Conservation (phyloP, 2,113 vertebrate genomes). For the Onychostruthus taczanowskii region DNA sequence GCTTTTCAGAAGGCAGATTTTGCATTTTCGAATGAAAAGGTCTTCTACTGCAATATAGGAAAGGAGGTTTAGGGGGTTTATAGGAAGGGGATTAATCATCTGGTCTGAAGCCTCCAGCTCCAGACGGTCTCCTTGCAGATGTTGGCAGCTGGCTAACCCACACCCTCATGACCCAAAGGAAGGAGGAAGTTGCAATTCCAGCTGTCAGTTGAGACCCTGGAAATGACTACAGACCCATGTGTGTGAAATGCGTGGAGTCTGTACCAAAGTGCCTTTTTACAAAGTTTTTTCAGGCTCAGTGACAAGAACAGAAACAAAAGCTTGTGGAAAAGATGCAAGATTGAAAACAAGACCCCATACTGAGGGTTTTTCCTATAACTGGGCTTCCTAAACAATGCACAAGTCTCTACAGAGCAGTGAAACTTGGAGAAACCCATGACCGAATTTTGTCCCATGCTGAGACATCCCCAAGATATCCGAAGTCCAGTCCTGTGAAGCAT, state of each 20-base stretch:
- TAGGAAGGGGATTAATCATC: background rate
- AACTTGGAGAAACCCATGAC: background rate
- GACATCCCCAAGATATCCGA: background rate
- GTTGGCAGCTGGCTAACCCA: background rate
- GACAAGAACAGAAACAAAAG: background rate
- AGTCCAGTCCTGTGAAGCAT: background rate
- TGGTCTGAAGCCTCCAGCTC: background rate
- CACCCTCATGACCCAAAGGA: background rate
- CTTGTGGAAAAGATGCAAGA: background rate
- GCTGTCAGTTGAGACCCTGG: background rate
- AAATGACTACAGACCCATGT: background rate
- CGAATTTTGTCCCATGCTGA: background rate
- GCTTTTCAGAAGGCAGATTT: background rate
- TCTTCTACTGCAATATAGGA: background rate
- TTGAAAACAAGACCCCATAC: background rate
- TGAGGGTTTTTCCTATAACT: background rate
- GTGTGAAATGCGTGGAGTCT: background rate
- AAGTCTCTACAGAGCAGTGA: background rate
- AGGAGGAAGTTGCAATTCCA: background rate
- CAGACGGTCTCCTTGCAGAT: background rate
- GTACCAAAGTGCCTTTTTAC: background rate
- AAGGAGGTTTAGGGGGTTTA: background rate
- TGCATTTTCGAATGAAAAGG: background rate
- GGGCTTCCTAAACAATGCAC: background rate
- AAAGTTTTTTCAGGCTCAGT: background rate